A percentile compares a stretch with the other conserved stretches of the same genome.
These are phyloP conservation scores for Aurelia aurita complex sp. Pacific DNA, from an alignment of 30 jellyfish, hydroid and myxozoan genomes.

Conservation along the genomic window DNA sequence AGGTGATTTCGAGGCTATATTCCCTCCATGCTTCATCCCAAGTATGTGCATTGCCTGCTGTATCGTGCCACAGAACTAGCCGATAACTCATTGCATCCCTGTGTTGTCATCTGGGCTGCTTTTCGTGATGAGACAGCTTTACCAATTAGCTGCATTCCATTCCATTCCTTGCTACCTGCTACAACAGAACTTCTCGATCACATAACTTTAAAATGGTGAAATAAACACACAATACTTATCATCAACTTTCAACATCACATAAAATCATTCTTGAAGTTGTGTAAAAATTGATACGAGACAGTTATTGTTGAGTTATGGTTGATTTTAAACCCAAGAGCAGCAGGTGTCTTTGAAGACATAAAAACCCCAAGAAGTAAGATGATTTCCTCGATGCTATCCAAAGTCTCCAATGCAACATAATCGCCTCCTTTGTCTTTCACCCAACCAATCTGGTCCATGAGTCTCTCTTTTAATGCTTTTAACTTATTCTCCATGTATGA, in stretches of 20 bases:
- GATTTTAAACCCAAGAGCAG: conserved; percentile 51
- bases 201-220: conserved; percentile 42
- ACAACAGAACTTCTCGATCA: neutral
- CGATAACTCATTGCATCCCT: too few species aligned
- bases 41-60: too few species aligned
- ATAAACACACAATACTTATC: conserved; percentile 58
- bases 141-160: neutral
- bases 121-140: neutral
- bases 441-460: conserved; percentile 60
- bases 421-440: conserved; percentile 53
- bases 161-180: neutral
- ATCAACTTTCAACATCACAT: conserved; percentile 75
- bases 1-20: too few species aligned
- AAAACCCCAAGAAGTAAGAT: conserved; percentile 26
- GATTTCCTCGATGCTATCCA: conserved; percentile 36
- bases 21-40: too few species aligned
- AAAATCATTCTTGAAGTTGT: conserved; percentile 63
- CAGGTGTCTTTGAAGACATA: conserved; percentile 22
- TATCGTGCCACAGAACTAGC: too few species aligned
- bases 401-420: conserved; percentile 70
- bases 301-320: conserved; percentile 52
- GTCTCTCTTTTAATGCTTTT: neutral
- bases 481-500: conserved; percentile 6
- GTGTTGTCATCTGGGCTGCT: neutral
- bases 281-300: conserved; percentile 52